Evolutionary conservation across 2,888 invertebrate genomes (phyloP), one percentile per base, ranked within the genome.

Genomic region (Micropterix aruncella): DNA sequence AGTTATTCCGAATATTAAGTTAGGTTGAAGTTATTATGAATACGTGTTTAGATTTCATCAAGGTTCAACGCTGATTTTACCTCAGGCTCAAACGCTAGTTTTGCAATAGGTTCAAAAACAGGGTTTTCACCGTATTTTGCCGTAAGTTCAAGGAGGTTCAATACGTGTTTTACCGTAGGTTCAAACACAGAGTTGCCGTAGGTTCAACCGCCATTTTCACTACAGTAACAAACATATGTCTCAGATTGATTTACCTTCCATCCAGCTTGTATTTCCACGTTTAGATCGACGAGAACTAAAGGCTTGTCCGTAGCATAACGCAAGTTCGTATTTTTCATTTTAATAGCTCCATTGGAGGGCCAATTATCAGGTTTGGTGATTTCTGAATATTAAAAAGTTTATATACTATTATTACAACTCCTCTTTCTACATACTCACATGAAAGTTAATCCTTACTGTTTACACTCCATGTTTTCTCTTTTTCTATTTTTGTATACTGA

Each of bases 271-370:
- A 81, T 74, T 1, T 52, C 52, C 9, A 81, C 59, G 50, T 70
- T 74, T n/a, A 81, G 57, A 52, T 75, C 61, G 48, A 73, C 80
- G 2, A 87, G 62, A 3, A 83, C 79, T 1, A 77, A 70, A 5
- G 27, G 27, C 12, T 27, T 27, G 27, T 12, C 27, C 12, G 5
- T 12, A 12, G 27, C 5, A 12, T 27, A 27, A 5, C 27, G 5
- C 27, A 27, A 7, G 12, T 12, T 27, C 7, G 27, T 27, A 7
- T 27, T 27, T 7, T 27, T 12, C 27, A 27, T 27, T 27, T 12
- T 27, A 27, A 27, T 27, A 7, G 27, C 27, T 5, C 27, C 27
- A 27, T 5, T 12, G 7, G 12, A 27, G 12, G 27, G 27, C 27
- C 27, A 27, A 27, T 27, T 12, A 27, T 27, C 27, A 12, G 27